Evolutionary conservation across 2,113 vertebrate species (phyloP), one percentile per base, ranked within the genome.

Genomic region (Nyctereutes procyonoides): DNA sequence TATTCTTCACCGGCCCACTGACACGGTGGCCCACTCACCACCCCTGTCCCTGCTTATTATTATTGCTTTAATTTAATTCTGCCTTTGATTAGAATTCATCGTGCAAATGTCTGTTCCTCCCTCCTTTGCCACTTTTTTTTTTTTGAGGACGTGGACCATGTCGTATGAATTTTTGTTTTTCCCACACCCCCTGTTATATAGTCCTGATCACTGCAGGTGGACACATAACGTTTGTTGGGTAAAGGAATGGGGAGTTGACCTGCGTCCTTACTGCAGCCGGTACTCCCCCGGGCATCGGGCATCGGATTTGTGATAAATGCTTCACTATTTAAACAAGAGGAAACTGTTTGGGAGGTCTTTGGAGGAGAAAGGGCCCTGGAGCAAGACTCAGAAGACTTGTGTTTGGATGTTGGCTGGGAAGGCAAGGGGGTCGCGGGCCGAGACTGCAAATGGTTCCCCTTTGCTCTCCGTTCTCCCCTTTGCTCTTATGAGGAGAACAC

Each of bases 11-110:
- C 43, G 48, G 32, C 30, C 13, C 19, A 8, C n/a, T 96, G 24
- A 67, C 6, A 82, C 63, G 51, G 67, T 8, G 62, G n/a, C 51
- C 38, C 16, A 67, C 88, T 15, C 35, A 19, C 7, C 1, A 76
- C 10, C 8, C 28, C 28, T 82, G 24, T 71, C 3, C 28, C 74
- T 28, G 10, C 67, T 84, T 79, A 71, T 89, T 89, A 60, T 43
- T 65, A 71, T 43, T 93, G 9, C 28, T 84, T 93, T 55, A 88
- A 38, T 80, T 91, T 83, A 83, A 43, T 89, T 94, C 38, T 89
- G 48, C 17, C 35, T 92, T 67, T 87, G 38, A 95, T 96, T 87
- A n/a, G 19, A 87, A 35, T 93, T 96, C 8, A 32, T 51, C n/a
- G 3, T 87, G 30, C 77, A 94, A 69, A 77, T 65, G 32, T 51